Evolutionary conservation across 2,888 invertebrate genomes (phyloP), one percentile per base, ranked within the genome.

Genomic region (Ormyrus thymus): DNA sequence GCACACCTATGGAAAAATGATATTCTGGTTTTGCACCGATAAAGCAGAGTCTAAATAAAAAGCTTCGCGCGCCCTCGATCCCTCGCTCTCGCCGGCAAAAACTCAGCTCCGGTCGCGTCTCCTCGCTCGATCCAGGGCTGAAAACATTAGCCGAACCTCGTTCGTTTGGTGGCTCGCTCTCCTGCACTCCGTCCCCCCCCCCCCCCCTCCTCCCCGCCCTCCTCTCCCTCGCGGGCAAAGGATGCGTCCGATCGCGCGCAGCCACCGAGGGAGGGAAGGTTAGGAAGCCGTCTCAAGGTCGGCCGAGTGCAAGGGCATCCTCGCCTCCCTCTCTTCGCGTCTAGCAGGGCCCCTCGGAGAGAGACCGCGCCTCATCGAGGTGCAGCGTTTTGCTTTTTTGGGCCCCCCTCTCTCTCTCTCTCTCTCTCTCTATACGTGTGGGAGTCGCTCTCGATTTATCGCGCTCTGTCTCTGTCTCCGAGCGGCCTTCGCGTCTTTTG

Each of bases 261-360:
- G 73, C 65, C 68, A 70, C 58, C 58, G 29, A 69, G 50, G 66
- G 62, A 76, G 79, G 81, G 79, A 81, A 81, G 81, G 81, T 81
- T 81, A 79, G 81, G 79, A 75, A 77, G 81, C 81, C 77, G 81
- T 79, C 79, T 81, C 79, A 81, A 81, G 81, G 81, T 79, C 81
- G 81, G 43, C 66, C 55, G 59, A 77, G 79, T 81, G 79, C 81
- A 82, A 82, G 82, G 75, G 81, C 79, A 79, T 62, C 76, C 29
- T 71, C 66, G 58, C 29, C 29, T 29, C 29, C 29, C 29, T 29
- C 29, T 29, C 29, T 29, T 29, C 29, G 29, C 29, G 29, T 29
- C 29, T 29, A 29, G 29, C 29, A 29, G 29, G 29, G 29, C 29
- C 29, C 29, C 29, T 29, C 29, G 29, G 29, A 29, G 29, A 29